phyloP scores from a whole-genome alignment of 1,140 invertebrate species.

The Subanguina moxae region DNA sequence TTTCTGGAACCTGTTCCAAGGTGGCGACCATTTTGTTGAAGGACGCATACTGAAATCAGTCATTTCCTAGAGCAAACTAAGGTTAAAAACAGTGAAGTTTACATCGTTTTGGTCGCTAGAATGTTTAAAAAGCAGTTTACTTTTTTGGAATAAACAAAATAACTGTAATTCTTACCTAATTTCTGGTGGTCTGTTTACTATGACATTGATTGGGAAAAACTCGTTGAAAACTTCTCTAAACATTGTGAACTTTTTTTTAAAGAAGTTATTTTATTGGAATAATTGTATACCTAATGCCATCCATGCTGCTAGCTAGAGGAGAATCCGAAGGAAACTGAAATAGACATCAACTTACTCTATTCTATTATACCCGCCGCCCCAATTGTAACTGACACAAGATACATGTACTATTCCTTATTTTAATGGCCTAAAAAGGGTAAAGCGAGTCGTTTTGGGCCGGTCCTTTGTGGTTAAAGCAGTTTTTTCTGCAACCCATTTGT shows the following conservation, averaged over 20 bases:
- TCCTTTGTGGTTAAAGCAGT: no score
- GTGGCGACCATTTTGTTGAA: conserved; percentile 53
- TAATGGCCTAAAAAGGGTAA: no score
- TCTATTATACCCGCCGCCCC: no score
- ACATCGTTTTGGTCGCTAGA: background rate
- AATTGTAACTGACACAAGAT: no score
- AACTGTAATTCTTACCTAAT: conserved; percentile 22
- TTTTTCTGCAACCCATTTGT: no score
- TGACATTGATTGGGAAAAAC: conserved; percentile 54
- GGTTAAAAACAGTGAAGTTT: background rate
- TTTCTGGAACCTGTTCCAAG: conserved; percentile 49
- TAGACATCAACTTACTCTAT: no score
- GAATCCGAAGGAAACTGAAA: conserved; percentile 53
- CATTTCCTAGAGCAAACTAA: no score
- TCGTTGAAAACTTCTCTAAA: conserved; percentile 52
- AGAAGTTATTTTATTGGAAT: conserved; percentile 17
- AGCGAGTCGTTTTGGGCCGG: no score
- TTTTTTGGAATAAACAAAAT: background rate
- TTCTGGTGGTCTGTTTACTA: conserved; percentile 55
- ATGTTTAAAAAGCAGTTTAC: background rate
- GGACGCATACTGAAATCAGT: conserved; percentile 31
- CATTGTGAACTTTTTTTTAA: conserved; percentile 6
- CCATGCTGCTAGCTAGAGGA: conserved; percentile 47
- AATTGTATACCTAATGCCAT: conserved; percentile 21
- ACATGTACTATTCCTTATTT: no score